Conservation (phyloP, 1,140 invertebrate species). For the Sarcophaga bullata region DNA sequence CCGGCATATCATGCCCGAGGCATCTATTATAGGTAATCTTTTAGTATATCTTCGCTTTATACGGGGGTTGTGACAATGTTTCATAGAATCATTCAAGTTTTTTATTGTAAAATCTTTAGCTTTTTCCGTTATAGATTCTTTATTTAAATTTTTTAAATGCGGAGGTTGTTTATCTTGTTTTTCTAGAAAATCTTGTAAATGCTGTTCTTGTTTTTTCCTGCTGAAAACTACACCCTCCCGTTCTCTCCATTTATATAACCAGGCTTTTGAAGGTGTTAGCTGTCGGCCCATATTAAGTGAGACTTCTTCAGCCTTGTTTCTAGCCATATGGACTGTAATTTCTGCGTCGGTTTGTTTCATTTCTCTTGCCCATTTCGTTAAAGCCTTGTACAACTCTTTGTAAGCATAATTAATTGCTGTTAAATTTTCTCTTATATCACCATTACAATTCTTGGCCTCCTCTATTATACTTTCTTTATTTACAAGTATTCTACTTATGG, state of each 20-base stretch:
- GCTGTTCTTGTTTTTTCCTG: neutral
- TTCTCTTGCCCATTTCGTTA: neutral
- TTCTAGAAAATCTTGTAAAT: slow-evolving; percentile 2
- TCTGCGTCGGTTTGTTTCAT: neutral
- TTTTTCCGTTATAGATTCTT: neutral
- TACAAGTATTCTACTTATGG: neutral
- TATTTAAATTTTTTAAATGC: no score
- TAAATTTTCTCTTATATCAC: neutral
- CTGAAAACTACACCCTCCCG: neutral
- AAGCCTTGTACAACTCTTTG: slow-evolving; percentile 1
- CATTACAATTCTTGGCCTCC: neutral
- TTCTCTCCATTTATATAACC: slow-evolving; percentile 17
- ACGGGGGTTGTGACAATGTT: neutral
- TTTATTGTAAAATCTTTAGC: neutral
- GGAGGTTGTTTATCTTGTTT: neutral
- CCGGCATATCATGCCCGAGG: neutral
- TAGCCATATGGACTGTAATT: slow-evolving; percentile 4
- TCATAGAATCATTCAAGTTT: neutral
- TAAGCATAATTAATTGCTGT: neutral
- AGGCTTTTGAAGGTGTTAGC: neutral
- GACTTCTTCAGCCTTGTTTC: neutral
- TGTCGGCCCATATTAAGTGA: neutral
- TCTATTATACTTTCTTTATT: neutral
- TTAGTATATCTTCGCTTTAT: neutral
- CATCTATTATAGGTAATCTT: neutral